Evolutionary conservation across 1,140 invertebrate genomes (phyloP), one percentile per base, ranked within the genome.

Genomic region (Hylyphantes graminicola): DNA sequence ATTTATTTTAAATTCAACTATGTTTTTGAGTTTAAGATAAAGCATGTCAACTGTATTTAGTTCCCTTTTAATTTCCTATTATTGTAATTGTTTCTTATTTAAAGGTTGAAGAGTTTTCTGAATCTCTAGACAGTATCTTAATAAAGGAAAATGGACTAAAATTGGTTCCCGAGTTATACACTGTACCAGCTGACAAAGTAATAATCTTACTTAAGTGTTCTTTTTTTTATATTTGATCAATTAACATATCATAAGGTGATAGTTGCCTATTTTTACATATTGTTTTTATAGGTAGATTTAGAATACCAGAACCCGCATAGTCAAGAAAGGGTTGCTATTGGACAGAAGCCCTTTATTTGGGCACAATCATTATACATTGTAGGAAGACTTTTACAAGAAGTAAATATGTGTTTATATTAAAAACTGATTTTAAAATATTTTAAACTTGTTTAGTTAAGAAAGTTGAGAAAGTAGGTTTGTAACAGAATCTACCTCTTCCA

Each of bases 281-380:
- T 59, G 21, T 74, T 74, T 59, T 51, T 63, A 15, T 82, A 91
- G 89, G 95, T 97, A 61, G 92, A 94, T 77, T 93, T 92, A 55
- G 98, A 98, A 90, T 96, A 96, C 87, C 92, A 92, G 87, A 93
- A 96, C 85, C 97, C 97, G 3, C 96, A 97, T 53, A 96, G 93
- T 87, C 97, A 99, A 90, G 91, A 93, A 35, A 92, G 98, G 77
- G 92, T 95, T 86, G 93, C 96, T 7, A 91, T 96, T 67, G 98
- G 98, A 15, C 93, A 96, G 89, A 94, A 95, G 89, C 98, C 98
- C 5, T 98, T 99, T 90, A 93, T 98, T 89, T 99, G 98, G 98
- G 97, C 96, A 0, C 98, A 99, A 89, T 98, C 97, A 11, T 91
- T 99, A 13, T 99, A 98, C 89, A 97, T 99, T 88, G 90, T 99